phyloP scores from a whole-genome alignment of 35 echinoderm and acorn worm genomes.

The Apostichopus californicus region DNA sequence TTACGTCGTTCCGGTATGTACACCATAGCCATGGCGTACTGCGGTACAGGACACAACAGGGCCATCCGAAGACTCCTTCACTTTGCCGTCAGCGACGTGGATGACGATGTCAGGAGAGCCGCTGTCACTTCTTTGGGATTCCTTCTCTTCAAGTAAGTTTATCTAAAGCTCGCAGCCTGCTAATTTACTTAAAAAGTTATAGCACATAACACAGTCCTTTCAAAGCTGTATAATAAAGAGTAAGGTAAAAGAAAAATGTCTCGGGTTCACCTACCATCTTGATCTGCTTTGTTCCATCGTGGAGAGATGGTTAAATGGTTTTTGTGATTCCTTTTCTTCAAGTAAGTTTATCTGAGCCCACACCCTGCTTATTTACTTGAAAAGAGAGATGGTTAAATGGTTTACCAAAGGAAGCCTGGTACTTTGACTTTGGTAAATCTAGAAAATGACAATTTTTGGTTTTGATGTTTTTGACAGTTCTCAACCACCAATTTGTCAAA shows the following conservation, averaged over 20 bases:
- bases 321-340: constrained; percentile 89
- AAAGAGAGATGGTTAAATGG: too few species aligned
- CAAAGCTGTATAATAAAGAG: too few species aligned
- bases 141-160: constrained; percentile 87
- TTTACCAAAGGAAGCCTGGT: background rate
- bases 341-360: constrained; percentile 56
- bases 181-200: too few species aligned
- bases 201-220: too few species aligned
- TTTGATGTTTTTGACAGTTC: too few species aligned
- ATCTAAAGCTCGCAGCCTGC: background rate
- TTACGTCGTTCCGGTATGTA: constrained; percentile 93
- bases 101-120: constrained; percentile 91
- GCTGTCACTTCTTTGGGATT: constrained; percentile 94
- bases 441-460: too few species aligned
- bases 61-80: constrained; percentile 91
- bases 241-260: too few species aligned
- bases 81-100: constrained; percentile 94
- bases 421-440: too few species aligned
- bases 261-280: too few species aligned
- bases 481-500: too few species aligned
- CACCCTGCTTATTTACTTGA: too few species aligned
- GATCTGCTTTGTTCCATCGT: too few species aligned
- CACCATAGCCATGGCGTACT: constrained; percentile 93
- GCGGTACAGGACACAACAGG: constrained; percentile 93
- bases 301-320: background rate